Evolutionary conservation across 2,113 vertebrate species (phyloP).

Genomic region (Tursiops truncatus): DNA sequence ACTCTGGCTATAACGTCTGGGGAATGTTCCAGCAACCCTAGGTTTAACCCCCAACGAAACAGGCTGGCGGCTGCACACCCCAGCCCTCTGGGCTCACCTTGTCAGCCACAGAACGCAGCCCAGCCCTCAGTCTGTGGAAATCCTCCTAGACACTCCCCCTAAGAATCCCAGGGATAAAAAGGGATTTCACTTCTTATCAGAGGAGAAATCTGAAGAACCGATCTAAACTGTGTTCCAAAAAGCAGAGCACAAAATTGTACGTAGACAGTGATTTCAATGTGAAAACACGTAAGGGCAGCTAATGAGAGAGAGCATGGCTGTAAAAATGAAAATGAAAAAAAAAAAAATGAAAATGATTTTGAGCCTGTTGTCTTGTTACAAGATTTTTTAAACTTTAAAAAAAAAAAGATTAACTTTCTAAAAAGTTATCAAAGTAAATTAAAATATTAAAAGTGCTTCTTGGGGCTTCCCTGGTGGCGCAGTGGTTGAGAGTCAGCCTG

Average conservation of each 20-base stretch:
- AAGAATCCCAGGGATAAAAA: not conserved
- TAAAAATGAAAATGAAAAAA: constrained; percentile 1
- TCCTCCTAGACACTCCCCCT: not conserved
- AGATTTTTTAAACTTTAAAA: not conserved
- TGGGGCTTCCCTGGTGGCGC: not conserved
- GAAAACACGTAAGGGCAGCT: not conserved
- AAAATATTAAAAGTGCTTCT: not conserved
- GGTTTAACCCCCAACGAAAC: not conserved
- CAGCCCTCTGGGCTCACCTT: constrained; percentile 6
- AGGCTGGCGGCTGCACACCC: not conserved
- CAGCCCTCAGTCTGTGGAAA: not conserved
- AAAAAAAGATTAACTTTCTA: not conserved
- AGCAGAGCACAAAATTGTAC: not conserved
- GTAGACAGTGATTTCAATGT: not conserved
- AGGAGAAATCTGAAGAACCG: constrained; percentile 21
- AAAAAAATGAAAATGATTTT: not conserved
- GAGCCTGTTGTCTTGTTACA: not conserved
- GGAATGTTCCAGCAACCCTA: not conserved
- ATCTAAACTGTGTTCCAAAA: not conserved
- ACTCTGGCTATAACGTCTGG: not conserved
- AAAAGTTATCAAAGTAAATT: not conserved
- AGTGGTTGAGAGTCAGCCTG: not conserved
- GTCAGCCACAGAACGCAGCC: not conserved
- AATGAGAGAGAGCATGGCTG: not conserved
- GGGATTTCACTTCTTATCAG: not conserved